phyloP scores from a whole-genome alignment of 2,888 invertebrate species.

The Dione vanillae region DNA sequence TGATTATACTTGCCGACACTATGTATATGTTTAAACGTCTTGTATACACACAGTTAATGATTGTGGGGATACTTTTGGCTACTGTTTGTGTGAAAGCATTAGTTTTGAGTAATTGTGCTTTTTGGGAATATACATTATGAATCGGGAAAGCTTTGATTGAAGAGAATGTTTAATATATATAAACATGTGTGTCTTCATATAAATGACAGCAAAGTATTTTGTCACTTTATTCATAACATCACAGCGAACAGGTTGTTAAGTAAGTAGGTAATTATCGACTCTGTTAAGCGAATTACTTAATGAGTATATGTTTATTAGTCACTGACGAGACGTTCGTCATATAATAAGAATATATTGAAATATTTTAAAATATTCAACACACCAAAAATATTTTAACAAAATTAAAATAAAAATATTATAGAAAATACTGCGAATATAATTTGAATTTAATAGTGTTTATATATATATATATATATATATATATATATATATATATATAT shows the following conservation, averaged over 20 bases:
- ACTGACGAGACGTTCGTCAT: background rate
- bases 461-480: too few relatives aligned
- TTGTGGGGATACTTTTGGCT: background rate
- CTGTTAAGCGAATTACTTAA: background rate
- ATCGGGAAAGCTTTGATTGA: background rate
- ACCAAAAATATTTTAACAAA: too few relatives aligned
- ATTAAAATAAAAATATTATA: too few relatives aligned
- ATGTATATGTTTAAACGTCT: conserved; percentile 15
- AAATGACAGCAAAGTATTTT: background rate
- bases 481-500: too few relatives aligned
- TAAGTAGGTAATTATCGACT: background rate
- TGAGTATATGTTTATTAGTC: background rate
- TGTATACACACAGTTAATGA: background rate
- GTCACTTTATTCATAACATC: background rate
- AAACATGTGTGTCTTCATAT: too few relatives aligned
- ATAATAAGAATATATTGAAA: too few relatives aligned
- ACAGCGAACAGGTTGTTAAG: background rate
- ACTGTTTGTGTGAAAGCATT: background rate
- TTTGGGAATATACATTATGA: background rate
- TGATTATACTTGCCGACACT: conserved; percentile 1
- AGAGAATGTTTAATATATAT: too few relatives aligned
- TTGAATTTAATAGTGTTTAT: too few relatives aligned
- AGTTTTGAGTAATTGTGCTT: background rate
- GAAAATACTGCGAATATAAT: too few relatives aligned
- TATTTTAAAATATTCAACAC: too few relatives aligned